Base-by-base conservation (phyloP, 2,888 invertebrate genomes). In the Drosophila mulleri region DNA sequence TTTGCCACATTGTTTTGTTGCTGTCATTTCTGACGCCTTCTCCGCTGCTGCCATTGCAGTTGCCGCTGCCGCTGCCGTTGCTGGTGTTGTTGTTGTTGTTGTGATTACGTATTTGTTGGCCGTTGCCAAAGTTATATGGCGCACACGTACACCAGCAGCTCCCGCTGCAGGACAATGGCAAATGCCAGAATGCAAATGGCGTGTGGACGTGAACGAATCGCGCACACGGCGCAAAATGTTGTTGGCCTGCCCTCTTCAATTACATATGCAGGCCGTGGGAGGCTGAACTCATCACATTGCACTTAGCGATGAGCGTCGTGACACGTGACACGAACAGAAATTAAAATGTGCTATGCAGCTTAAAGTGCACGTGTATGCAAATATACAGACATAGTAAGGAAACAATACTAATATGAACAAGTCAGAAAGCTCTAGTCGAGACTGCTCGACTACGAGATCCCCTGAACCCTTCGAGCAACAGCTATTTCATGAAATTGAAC, bases 1-100 rank as follows among this genome's bases (percentile, higher is more conserved):
- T 88, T 84, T 88, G 72, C 78, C 80, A 88, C 86, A 83, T 78
- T 88, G 83, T 85, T 83, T 72, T 80, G 83, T 69, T 80, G 78
- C 68, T 76, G 81, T 72, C 86, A 74, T 29, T 29, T 8, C 29
- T 29, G 29, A 29, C 29, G 29, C 29, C 29, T 29, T 29, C 29
- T 29, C 29, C 8, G 29, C 6, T 26, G 26, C 26, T 26, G 26
- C 26, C 26, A 6, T 26, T 26, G 60, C 75, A 67, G 70, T 57
- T 26, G 26, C 53, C 57, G 42, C 37, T 52, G 50, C 50, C 59
- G 63, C 72, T 79, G 72, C 67, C 75, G 71, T 67, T 60, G 52
- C 29, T 52, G 50, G 18, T 62, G 54, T 41, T 72, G 64, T 74
- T 82, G 48, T 48, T 63, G 47, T 56, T 72, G 70, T 80, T 82